Evolutionary conservation across 1,140 invertebrate genomes (phyloP).

Genomic region (Holcopasites calliopsidis): DNA sequence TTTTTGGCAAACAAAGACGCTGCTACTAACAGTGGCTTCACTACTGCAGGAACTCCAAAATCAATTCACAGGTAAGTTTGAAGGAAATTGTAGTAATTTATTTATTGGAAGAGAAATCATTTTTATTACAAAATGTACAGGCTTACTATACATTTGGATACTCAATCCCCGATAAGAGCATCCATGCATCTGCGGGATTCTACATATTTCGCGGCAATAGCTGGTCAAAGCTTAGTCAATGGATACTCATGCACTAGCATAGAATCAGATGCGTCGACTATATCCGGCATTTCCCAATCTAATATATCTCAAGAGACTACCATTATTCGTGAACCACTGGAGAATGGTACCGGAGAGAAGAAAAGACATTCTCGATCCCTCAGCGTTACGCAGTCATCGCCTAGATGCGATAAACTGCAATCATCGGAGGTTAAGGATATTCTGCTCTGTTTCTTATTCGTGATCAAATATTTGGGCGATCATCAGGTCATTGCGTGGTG

Average conservation of each 20-base stretch:
- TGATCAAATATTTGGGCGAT: slow-evolving; percentile 93
- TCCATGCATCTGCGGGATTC: slow-evolving; percentile 85
- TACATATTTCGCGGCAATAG: slow-evolving; percentile 88
- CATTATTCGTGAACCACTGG: slow-evolving; percentile 78
- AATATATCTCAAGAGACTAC: slow-evolving; percentile 84
- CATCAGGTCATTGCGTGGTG: slow-evolving; percentile 95
- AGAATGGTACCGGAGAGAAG: slow-evolving; percentile 70
- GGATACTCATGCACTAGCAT: slow-evolving; percentile 82
- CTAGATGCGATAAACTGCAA: slow-evolving; percentile 88
- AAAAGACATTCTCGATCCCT: slow-evolving; percentile 79
- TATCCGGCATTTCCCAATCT: slow-evolving; percentile 82
- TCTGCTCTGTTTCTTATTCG: slow-evolving; percentile 93
- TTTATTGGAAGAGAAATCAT: slow-evolving; percentile 7
- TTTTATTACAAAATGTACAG: slow-evolving; percentile 61
- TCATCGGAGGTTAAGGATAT: slow-evolving; percentile 90
- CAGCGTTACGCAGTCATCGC: slow-evolving; percentile 81
- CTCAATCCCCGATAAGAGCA: slow-evolving; percentile 81
- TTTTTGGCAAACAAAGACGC: slow-evolving; percentile 69
- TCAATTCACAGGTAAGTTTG: slow-evolving; percentile 75
- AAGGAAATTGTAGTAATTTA: slow-evolving; percentile 8
- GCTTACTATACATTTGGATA: slow-evolving; percentile 81
- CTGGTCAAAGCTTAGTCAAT: slow-evolving; percentile 84
- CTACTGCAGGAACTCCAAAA: slow-evolving; percentile 75
- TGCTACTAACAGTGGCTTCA: slow-evolving; percentile 50
- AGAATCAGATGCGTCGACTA: slow-evolving; percentile 82